Evolutionary conservation across 2,113 vertebrate species (phyloP), one percentile per base, ranked within the genome.

Genomic region (Sisor rabdophorus): DNA sequence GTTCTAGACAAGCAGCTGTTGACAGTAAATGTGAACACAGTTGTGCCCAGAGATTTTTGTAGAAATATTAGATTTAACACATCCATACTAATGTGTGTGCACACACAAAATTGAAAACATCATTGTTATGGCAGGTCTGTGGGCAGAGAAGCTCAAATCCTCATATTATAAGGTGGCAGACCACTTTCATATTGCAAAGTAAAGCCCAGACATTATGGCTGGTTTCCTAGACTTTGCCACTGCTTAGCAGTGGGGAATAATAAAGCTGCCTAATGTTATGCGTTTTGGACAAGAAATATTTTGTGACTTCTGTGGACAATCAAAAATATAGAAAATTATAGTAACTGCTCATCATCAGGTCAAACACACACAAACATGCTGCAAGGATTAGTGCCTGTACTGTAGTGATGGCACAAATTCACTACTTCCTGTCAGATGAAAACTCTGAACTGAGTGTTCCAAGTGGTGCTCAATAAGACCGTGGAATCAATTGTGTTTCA

Each of bases 1-100:
- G 75, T 60, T 77, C 47, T 17, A 70, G 55, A 52, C 77, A 79
- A 88, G 80, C 76, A 79, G 76, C 20, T 70, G 78, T 63, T 80
- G 81, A 73, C 80, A 80, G 47, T 63, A 69, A 24, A 40, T 32
- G 40, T 75, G 50, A 61, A 64, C 50, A 75, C 67, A 71, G 26
- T 20, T 71, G 75, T 22, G 54, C 7, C 10, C 55, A 77, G 65
- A 70, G 40, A 77, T 65, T 55, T 36, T 55, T 26, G 15, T 36
- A 63, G 22, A n/a, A 12, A 53, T 54, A 61, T 71, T 70, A 77
- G 26, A 15, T 70, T 70, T 24, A 77, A 40, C 55, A 63, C 59
- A 63, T 26, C 24, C 53, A 71, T 71, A 44, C 32, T 44, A 64
- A 44, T 44, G 20, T 44, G 32, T 13, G 20, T 36, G 20, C 54